phyloP scores from a whole-genome alignment of 1,140 invertebrate genomes.

The Gonatopus flavifemur region DNA sequence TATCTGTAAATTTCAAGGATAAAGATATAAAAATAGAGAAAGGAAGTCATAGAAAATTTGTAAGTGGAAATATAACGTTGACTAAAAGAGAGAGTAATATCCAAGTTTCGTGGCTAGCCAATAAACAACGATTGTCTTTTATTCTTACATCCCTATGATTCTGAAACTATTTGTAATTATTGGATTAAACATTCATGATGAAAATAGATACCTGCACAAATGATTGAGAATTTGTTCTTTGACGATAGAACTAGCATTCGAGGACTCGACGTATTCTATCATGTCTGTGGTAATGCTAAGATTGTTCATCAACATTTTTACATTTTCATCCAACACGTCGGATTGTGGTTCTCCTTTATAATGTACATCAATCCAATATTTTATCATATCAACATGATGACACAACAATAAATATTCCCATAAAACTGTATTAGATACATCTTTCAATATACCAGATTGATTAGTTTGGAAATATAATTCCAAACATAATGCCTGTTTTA shows the following conservation, averaged over 20 bases:
- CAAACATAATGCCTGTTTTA: conserved; percentile 39
- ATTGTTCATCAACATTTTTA: conserved; percentile 57
- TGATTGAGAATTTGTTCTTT: conserved; percentile 59
- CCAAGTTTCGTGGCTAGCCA: too few relatives aligned
- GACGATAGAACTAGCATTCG: conserved; percentile 55
- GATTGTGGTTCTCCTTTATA: conserved; percentile 16
- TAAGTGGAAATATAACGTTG: too few relatives aligned
- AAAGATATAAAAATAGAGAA: conserved; percentile 15
- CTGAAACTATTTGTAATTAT: background rate
- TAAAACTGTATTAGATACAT: conserved; percentile 28
- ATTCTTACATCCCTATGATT: too few relatives aligned
- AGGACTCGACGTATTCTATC: conserved; percentile 57
- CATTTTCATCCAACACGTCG: conserved; percentile 40
- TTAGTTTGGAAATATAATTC: conserved; percentile 46
- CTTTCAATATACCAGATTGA: conserved; percentile 26
- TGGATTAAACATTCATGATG: background rate
- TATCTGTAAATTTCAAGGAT: too few relatives aligned
- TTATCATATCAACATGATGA: conserved; percentile 37
- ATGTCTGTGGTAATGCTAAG: conserved; percentile 63
- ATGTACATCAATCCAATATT: conserved; percentile 40
- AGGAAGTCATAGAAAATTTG: too few relatives aligned
- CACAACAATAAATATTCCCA: conserved; percentile 47
- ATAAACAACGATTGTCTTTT: too few relatives aligned
- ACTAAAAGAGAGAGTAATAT: too few relatives aligned
- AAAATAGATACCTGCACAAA: conserved; percentile 33